Base-by-base conservation (phyloP, 2,888 invertebrate genomes). In the Drosophila picticornis region DNA sequence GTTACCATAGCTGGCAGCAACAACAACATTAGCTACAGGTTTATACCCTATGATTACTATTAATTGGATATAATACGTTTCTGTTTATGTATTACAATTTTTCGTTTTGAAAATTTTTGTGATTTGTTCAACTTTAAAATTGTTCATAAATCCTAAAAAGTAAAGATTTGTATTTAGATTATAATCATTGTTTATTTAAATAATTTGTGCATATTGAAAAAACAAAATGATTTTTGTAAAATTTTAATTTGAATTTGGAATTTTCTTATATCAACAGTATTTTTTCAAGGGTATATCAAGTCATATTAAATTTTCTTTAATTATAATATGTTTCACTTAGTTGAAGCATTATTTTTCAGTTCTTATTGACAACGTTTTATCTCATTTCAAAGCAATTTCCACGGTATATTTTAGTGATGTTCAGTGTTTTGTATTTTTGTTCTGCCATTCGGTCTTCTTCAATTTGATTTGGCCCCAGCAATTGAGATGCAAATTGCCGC, bases 401-500 rank as follows among this genome's bases (percentile, higher is more conserved):
- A 57, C 52, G 55, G 63, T 62, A 66, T 66, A 2, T 51, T 4
- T 0, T 7, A 19, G 62, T 48, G 53, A 1, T 31, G 3, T 22
- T 53, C 16, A 13, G 7, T 1, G 5, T 29, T 4, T 31, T n/a
- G 16, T 25, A 25, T 9, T 50, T 25, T 11, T 29, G 29, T 10
- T 19, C 34, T 46, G 16, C 53, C 58, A 66, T 34, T 50, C 34
- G 38, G 32, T 59, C 57, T 25, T 34, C 64, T 63, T 61, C 62
- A 60, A 61, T 71, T 84, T 75, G 62, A 63, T 80, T 83, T 67
- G 70, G 79, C 55, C 36, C 13, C 75, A 72, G 76, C 88, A 83
- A 86, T 88, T 88, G 83, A 83, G 73, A 91, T 88, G 88, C 91
- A 88, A 91, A 88, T 88, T 88, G 86, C 80, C 86, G 77, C 75